A percentile compares a stretch with the other conserved stretches of the same genome.
Evolutionary conservation across 2,888 invertebrate genomes (phyloP).

Genomic region (Phalangium opilio): DNA sequence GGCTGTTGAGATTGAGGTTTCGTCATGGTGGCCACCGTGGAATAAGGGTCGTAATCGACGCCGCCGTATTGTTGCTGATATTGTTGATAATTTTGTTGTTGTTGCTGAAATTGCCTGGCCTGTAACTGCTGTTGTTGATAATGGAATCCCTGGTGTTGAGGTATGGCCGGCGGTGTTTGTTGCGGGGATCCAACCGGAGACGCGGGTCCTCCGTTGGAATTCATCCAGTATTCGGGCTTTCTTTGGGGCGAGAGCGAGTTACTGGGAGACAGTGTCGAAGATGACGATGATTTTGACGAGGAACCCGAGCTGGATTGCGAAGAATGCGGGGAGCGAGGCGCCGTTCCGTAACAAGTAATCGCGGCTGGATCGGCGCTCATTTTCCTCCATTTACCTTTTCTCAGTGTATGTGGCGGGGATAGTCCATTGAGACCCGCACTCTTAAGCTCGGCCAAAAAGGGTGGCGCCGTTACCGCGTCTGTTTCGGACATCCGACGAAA

Average conservation of each 20-base stretch:
- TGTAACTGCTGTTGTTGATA: constrained; percentile 2
- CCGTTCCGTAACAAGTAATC: background rate
- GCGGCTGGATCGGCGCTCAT: background rate
- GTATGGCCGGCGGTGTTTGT: background rate
- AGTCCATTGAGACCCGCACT: constrained; percentile 8
- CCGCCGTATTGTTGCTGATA: background rate
- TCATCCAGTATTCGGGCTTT: background rate
- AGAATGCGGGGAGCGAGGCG: background rate
- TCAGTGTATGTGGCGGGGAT: constrained; percentile 2
- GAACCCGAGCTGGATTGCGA: background rate
- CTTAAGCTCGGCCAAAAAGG: constrained; percentile 20
- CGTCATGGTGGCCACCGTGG: constrained; percentile 16
- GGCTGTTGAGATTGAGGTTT: constrained; percentile 7
- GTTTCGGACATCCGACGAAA: constrained; percentile 16
- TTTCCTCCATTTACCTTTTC: no score
- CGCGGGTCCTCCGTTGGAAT: background rate
- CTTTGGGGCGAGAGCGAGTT: background rate
- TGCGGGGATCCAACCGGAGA: background rate
- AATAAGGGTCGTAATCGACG: background rate
- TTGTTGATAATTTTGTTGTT: constrained; percentile 2
- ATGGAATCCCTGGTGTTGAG: constrained; percentile 1
- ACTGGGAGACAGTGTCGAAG: no score
- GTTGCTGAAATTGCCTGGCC: background rate
- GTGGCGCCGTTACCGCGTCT: constrained; percentile 16
- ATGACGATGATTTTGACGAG: no score